Conservation (phyloP, 1,140 invertebrate genomes). For the Mactra quadrangularis region DNA sequence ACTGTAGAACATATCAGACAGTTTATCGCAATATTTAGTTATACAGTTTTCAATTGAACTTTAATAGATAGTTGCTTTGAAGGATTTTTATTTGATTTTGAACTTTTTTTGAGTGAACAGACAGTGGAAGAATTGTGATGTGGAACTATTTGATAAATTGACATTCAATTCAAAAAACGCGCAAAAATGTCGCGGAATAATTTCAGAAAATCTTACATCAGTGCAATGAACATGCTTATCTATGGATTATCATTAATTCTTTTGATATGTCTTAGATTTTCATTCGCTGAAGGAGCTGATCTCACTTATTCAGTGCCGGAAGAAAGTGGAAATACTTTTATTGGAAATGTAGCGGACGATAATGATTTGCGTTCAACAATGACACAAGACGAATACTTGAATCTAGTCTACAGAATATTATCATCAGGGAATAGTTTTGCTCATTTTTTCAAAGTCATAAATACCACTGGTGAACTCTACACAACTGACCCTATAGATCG, state of each 20-base stretch:
- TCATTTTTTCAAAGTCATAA: slow-evolving; percentile 60
- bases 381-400: slow-evolving; percentile 56
- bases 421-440: slow-evolving; percentile 59
- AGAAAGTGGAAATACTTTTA: slow-evolving; percentile 7
- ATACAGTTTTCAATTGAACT: neutral
- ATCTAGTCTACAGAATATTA: slow-evolving; percentile 64
- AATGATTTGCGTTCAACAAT: slow-evolving; percentile 43
- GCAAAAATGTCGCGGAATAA: slow-evolving; percentile 1
- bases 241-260: neutral
- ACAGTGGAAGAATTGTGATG: too few relatives aligned
- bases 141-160: neutral
- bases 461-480: slow-evolving; percentile 63
- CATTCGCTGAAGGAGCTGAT: slow-evolving; percentile 18
- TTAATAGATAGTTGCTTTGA: neutral
- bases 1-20: neutral
- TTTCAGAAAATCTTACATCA: neutral
- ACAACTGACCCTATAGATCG: slow-evolving; percentile 65
- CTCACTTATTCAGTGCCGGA: slow-evolving; percentile 37
- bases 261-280: slow-evolving; percentile 6
- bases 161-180: slow-evolving; percentile 12
- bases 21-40: neutral
- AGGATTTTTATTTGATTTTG: neutral
- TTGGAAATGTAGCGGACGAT: slow-evolving; percentile 73
- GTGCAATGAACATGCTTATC: neutral
- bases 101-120: neutral